These are phyloP conservation scores for Frankliniella intonsa DNA, from an alignment of 2,888 invertebrate species.

Conservation along the genomic window DNA sequence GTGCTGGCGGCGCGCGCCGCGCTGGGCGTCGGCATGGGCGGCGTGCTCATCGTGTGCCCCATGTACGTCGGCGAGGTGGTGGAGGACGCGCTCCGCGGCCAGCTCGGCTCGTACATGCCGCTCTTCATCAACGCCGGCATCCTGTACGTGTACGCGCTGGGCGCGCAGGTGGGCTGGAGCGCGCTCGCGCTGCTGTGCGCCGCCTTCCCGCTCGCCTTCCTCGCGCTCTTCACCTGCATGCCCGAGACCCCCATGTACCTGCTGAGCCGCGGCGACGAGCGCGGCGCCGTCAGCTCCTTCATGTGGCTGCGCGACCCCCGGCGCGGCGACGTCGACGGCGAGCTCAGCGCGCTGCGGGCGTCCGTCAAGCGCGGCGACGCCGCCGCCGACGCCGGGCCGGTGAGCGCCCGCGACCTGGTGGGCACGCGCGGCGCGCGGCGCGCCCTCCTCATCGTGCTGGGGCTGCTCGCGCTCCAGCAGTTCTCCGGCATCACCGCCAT, in stretches of 20 bases:
- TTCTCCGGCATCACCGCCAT: constrained; percentile 46
- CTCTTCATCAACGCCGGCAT: constrained; percentile 51
- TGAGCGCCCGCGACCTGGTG: constrained; percentile 25
- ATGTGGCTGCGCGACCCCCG: constrained; percentile 34
- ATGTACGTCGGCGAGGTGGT: constrained; percentile 25
- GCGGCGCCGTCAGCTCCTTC: constrained; percentile 47
- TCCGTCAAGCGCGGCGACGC: not conserved
- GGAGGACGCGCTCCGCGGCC: constrained; percentile 46
- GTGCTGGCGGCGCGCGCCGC: not conserved
- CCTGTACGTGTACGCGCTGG: constrained; percentile 49
- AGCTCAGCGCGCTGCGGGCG: not conserved
- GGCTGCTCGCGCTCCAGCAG: constrained; percentile 45
- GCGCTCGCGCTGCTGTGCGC: not conserved
- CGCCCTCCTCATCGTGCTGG: constrained; percentile 43
- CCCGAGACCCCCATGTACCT: constrained; percentile 58
- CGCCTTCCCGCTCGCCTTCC: constrained; percentile 47
- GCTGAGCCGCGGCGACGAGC: constrained; percentile 46
- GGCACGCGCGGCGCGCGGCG: constrained; percentile 39
- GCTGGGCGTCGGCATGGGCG: constrained; percentile 10
- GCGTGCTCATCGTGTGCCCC: constrained; percentile 8
- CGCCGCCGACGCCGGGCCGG: not conserved
- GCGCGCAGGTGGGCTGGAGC: constrained; percentile 37
- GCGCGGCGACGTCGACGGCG: constrained; percentile 12
- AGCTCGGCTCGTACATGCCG: constrained; percentile 54
- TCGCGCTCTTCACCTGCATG: constrained; percentile 52